These are phyloP conservation scores for Microtus oregoni DNA, from an alignment of 2,113 vertebrate species.

Conservation along the genomic window DNA sequence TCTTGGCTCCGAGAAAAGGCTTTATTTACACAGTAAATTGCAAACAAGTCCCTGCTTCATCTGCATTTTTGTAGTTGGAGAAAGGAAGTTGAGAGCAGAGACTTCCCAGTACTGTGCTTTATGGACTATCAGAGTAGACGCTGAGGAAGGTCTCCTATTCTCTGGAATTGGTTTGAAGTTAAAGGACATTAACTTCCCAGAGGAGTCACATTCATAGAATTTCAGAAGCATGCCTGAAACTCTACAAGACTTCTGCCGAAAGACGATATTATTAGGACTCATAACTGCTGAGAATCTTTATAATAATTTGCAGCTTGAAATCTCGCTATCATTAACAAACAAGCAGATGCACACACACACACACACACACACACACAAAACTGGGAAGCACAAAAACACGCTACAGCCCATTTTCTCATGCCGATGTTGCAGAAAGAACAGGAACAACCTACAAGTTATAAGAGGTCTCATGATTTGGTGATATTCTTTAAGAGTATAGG, in stretches of 20 bases:
- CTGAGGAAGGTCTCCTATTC: background rate
- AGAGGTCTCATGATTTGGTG: background rate
- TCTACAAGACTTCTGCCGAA: background rate
- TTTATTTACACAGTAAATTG: conserved; percentile 72
- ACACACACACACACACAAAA: background rate
- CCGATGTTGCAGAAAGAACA: background rate
- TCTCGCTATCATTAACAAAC: background rate
- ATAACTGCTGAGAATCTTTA: rapidly evolving
- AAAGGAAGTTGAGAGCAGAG: conserved; percentile 41
- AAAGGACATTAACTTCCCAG: background rate
- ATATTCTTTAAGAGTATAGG: background rate
- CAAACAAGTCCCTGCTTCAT: conserved; percentile 72
- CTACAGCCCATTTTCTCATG: background rate
- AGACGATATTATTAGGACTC: rapidly evolving
- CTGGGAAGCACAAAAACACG: background rate
- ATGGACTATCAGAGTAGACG: background rate
- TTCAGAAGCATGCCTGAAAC: background rate
- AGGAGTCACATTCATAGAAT: background rate
- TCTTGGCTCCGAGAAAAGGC: conserved; percentile 22
- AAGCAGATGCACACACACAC: background rate
- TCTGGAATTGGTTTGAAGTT: background rate
- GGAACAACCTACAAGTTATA: rapidly evolving
- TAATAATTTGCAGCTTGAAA: background rate
- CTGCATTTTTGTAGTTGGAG: conserved; percentile 61
- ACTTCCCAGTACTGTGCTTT: background rate